These are phyloP conservation scores for Gandaritis pyraliata DNA, from an alignment of 2,888 invertebrate species.

Conservation along the genomic window DNA sequence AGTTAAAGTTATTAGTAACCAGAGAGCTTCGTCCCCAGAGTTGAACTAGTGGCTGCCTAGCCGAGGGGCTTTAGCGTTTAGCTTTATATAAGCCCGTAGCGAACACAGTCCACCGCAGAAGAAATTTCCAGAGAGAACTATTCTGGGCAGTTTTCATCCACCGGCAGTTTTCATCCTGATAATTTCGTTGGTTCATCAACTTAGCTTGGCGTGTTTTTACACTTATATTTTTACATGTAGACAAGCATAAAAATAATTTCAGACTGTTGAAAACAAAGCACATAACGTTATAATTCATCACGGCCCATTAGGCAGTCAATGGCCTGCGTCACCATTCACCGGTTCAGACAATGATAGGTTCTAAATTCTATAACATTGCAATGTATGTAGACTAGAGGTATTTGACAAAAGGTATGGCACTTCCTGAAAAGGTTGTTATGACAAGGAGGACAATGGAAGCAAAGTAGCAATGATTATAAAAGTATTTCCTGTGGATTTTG, in stretches of 20 bases:
- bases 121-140: no score
- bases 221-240: background rate
- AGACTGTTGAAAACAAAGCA: conserved; percentile 36
- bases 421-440: conserved; percentile 19
- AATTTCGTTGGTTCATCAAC: no score
- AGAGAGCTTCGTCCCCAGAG: no score
- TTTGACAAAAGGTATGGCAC: conserved; percentile 24
- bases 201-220: no score
- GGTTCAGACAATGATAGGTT: conserved; percentile 41
- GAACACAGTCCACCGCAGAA: no score
- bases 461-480: background rate
- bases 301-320: conserved; percentile 39
- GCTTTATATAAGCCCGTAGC: no score
- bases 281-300: conserved; percentile 36
- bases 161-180: no score
- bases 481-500: background rate
- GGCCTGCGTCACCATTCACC: conserved; percentile 23
- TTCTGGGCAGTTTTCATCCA: no score
- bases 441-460: background rate
- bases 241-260: conserved; percentile 20
- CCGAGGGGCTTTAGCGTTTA: no score
- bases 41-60: no score
- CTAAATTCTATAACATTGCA: conserved; percentile 37
- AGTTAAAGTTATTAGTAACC: no score
- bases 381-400: conserved; percentile 17